Evolutionary conservation across 2,888 invertebrate genomes (phyloP), one percentile per base, ranked within the genome.

Genomic region (Amiota communis): DNA sequence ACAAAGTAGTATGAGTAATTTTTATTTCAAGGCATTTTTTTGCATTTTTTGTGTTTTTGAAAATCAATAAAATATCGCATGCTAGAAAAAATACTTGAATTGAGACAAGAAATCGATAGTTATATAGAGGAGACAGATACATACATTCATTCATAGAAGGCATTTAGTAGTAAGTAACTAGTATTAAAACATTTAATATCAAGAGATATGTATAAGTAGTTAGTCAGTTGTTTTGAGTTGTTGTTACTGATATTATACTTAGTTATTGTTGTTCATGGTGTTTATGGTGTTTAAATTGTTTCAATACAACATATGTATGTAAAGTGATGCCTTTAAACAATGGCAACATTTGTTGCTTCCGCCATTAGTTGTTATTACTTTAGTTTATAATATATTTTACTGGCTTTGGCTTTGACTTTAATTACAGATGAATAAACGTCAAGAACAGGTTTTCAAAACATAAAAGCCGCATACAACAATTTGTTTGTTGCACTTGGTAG

Each of bases 11-110:
- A 23, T 23, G 23, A 23, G 23, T 6, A 36, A 4, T 36, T 36
- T 6, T 36, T 59, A 59, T 59, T 59, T 63, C 63, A 63, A 63
- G 63, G 63, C 13, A 63, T 36, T 20, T 23, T 63, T 46, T 11
- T n/a, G 36, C 23, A 1, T 2, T 23, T 23, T 23, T 23, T 23
- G 23, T 23, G 23, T 59, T 20, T 15, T 59, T 46, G n/a, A 11
- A 63, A 63, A 63, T 63, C 63, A 15, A 63, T 63, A 63, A 63
- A 63, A 46, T 23, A 63, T 46, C 63, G 63, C 23, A 63, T 46
- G 63, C 1, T 1, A 36, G 59, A 15, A 36, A 36, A 36, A 36
- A 36, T 36, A 59, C 36, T 36, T 36, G 36, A 6, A 2, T 36
- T 36, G 36, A 36, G 36, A 36, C 2, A 6, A 36, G 36, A 36